Conservation (phyloP, 35 echinoderm and acorn worm species). For the Stichopus chloronotus region DNA sequence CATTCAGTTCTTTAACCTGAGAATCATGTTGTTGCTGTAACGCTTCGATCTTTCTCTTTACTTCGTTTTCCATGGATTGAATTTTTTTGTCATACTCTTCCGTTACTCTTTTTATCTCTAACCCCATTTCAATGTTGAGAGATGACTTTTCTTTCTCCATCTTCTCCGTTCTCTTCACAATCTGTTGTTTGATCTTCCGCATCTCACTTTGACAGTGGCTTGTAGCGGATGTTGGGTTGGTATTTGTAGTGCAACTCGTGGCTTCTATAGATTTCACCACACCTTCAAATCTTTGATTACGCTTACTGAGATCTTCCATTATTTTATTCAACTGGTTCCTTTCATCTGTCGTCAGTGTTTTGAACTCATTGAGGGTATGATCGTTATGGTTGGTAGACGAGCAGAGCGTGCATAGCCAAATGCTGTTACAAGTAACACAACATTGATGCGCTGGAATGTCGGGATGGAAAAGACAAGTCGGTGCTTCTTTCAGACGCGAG, state of each 20-base stretch:
- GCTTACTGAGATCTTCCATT: not conserved
- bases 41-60: not conserved
- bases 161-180: too few species aligned
- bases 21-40: not conserved
- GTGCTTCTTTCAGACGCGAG: not conserved
- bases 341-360: not conserved
- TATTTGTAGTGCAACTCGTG: too few species aligned
- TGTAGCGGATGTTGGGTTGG: too few species aligned
- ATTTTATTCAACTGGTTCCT: not conserved
- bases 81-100: not conserved
- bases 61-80: not conserved
- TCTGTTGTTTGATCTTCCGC: too few species aligned
- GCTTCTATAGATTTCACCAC: too few species aligned
- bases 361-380: not conserved
- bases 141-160: too few species aligned
- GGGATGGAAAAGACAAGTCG: not conserved
- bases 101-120: not conserved
- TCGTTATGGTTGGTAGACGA: not conserved
- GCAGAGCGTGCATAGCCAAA: not conserved
- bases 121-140: too few species aligned
- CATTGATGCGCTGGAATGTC: not conserved
- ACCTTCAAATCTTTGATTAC: too few species aligned
- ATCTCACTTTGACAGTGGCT: too few species aligned
- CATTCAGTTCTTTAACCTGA: not conserved
- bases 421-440: not conserved